A percentile compares a stretch with the other conserved stretches of the same genome.
phyloP scores from a whole-genome alignment of 23 tunicate species.

The Diplosoma virens region DNA sequence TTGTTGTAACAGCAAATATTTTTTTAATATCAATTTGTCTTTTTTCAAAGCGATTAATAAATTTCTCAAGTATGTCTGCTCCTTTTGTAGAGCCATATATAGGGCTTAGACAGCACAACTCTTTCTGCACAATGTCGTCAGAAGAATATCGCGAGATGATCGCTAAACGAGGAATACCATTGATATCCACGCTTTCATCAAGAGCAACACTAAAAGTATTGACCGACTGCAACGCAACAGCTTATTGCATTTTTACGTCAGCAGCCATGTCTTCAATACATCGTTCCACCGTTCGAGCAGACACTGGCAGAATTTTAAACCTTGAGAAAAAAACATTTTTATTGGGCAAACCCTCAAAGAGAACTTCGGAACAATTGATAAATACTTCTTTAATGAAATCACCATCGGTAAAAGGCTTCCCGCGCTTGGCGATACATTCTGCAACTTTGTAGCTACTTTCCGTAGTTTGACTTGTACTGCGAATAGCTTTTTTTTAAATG shows the following conservation, averaged over 20 bases:
- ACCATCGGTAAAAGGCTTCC: no score
- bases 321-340: no score
- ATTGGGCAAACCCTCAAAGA: no score
- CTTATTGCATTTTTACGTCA: slow-evolving; percentile 9
- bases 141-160: slow-evolving; percentile 29
- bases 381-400: no score
- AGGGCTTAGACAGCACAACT: slow-evolving; percentile 33
- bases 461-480: no score
- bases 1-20: slow-evolving; percentile 45
- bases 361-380: no score
- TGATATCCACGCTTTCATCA: slow-evolving; percentile 39
- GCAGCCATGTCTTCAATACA: slow-evolving; percentile 20
- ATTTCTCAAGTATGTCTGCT: slow-evolving; percentile 26
- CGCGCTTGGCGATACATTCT: no score
- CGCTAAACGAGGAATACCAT: slow-evolving; percentile 51
- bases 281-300: no score
- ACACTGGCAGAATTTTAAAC: no score
- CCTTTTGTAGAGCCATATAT: slow-evolving; percentile 52
- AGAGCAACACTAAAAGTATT: slow-evolving; percentile 41
- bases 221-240: slow-evolving; percentile 28
- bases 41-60: slow-evolving; percentile 32
- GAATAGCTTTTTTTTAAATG: no score
- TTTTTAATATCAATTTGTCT: slow-evolving; percentile 37
- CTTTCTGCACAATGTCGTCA: slow-evolving; percentile 40
- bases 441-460: no score